Base-by-base conservation (phyloP, 2,113 vertebrate genomes). In the Puffinus mauretanicus region DNA sequence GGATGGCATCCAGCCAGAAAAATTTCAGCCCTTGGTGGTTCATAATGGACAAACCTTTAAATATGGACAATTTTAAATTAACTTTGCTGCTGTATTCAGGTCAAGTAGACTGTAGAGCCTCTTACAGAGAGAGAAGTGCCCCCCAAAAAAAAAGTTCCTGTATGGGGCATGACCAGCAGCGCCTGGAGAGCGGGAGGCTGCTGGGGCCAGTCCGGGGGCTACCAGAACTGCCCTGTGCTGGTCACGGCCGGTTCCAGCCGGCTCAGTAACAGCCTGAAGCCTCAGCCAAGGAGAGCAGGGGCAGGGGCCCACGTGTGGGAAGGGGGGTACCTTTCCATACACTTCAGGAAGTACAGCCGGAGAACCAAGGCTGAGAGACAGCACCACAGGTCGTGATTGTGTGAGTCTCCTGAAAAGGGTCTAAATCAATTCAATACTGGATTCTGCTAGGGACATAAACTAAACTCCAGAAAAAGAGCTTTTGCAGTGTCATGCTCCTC, bases 171-270 rank as follows among this genome's bases (percentile, higher is more conserved):
- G 66, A 29, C 3, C 60, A 64, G 54, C 36, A 57, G 65, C 2
- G 2, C 19, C 10, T n/a, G 58, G n/a, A 38, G 38, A 67, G 34
- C 7, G 1, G 30, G 26, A 73, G 16, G 47, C 29, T 78, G 40
- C n/a, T 0, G 4, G 20, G 14, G 21, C 26, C 1, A 0, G 11
- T 7, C 9, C 15, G 11, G 20, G 29, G 44, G 16, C 19, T 44
- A 79, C 19, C 27, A 83, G 42, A 77, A 58, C 25, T 34, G 42
- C 7, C 34, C 76, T 4, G 1, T 29, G 6, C 40, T 46, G 42
- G 40, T 49, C 64, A 55, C 4, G 1, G 40, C 20, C 6, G 1
- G 11, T 57, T 40, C 55, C 36, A 25, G n/a, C 8, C 3, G 2
- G 10, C 30, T 24, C 42, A 40, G 20, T 7, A 52, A 72, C 20